phyloP scores from a whole-genome alignment of 2,888 invertebrate genomes.

The Dryobotodes eremita region DNA sequence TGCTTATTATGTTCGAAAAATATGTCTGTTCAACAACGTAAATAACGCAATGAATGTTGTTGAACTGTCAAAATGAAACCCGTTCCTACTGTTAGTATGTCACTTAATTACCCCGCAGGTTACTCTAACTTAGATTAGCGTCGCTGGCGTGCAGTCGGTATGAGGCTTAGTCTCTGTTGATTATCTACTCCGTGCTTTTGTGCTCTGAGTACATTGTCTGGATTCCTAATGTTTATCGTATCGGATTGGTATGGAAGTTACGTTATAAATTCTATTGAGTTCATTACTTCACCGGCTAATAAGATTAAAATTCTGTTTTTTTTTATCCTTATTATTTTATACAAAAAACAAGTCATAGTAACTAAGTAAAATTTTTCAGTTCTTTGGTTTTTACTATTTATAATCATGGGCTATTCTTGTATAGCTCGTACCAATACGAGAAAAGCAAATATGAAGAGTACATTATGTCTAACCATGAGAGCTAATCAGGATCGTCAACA shows the following conservation, averaged over 20 bases:
- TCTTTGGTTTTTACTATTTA: not conserved
- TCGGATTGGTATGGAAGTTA: slow-evolving; percentile 4
- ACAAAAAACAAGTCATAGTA: not conserved
- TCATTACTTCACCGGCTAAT: not conserved
- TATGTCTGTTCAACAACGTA: no score
- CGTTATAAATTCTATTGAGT: slow-evolving; percentile 26
- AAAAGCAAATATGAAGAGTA: not conserved
- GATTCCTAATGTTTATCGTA: slow-evolving; percentile 35
- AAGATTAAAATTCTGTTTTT: not conserved
- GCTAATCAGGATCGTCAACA: no score
- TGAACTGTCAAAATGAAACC: no score
- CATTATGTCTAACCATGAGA: no score
- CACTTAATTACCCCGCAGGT: no score
- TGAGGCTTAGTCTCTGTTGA: not conserved
- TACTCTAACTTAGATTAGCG: not conserved
- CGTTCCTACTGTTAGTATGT: no score
- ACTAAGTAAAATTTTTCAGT: no score
- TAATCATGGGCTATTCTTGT: not conserved
- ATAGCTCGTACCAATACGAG: not conserved
- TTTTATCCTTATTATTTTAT: not conserved
- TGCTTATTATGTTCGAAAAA: no score
- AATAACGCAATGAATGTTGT: no score
- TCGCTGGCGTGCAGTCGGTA: no score
- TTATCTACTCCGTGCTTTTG: not conserved
- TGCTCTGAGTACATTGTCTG: not conserved